Conservation (phyloP, 2,797 vertebrate species). For the Diglossa cyanea region DNA sequence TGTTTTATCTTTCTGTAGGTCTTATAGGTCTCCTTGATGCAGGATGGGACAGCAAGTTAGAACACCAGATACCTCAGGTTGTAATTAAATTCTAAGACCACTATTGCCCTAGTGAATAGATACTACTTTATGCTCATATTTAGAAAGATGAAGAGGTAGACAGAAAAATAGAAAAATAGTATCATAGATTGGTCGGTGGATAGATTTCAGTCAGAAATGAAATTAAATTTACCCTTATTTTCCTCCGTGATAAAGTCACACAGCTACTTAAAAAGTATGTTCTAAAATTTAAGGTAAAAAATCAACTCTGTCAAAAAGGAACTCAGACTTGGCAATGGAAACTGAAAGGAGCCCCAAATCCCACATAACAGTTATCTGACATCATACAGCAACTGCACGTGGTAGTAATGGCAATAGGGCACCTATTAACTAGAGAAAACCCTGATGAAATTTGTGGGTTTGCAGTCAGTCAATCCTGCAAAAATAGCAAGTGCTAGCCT, state of each 20-base stretch:
- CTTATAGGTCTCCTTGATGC: not conserved
- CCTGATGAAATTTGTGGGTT: not conserved
- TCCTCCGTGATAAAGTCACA: not conserved
- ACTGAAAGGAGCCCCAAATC: not conserved
- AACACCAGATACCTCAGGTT: not conserved
- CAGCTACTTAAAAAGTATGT: not conserved
- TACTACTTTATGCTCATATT: not conserved
- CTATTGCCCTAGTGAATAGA: not conserved
- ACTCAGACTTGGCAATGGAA: not conserved
- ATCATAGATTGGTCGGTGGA: not conserved
- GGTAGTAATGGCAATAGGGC: not conserved
- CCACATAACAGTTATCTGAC: not conserved
- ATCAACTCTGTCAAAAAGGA: not conserved
- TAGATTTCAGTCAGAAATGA: not conserved
- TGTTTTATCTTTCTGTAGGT: conserved; percentile 5
- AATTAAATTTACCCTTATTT: not conserved
- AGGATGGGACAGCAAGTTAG: not conserved
- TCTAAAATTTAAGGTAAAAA: not conserved
- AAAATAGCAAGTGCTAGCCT: not conserved
- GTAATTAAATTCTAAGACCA: not conserved
- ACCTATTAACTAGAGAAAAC: not conserved
- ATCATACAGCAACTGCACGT: not conserved
- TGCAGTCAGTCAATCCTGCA: not conserved
- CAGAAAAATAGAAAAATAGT: not conserved
- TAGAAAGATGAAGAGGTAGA: not conserved